Percentiles rank a stretch among this genome's conserved stretches.
These are phyloP conservation scores for Oikopleura dioica DNA, from an alignment of 23 tunicate species.

Conservation along the genomic window DNA sequence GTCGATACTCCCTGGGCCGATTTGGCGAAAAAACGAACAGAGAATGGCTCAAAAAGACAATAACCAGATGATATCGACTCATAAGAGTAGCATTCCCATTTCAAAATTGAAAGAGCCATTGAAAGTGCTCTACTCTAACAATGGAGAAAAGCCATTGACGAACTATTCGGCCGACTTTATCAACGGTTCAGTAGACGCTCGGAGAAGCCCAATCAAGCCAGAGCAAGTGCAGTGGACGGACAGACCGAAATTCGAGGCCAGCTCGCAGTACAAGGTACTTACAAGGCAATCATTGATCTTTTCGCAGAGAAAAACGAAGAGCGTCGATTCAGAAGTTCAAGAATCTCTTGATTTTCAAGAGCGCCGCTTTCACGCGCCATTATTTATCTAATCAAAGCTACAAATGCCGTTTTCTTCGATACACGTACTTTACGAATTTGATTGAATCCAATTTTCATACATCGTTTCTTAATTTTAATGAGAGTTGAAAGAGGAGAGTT, in stretches of 20 bases:
- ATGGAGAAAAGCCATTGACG: not conserved
- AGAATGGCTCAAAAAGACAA: not conserved
- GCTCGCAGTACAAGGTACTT: not conserved
- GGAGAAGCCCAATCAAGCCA: not conserved
- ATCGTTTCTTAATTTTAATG: too few species aligned
- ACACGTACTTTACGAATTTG: too few species aligned
- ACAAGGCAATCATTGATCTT: not conserved
- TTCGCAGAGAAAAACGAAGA: not conserved
- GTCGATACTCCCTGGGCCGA: not conserved
- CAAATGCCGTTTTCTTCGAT: too few species aligned
- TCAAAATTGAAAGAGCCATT: too few species aligned
- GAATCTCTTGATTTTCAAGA: not conserved
- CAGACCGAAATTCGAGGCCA: not conserved
- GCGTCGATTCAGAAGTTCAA: not conserved
- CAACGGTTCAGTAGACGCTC: not conserved
- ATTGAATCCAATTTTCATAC: too few species aligned
- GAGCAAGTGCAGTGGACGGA: not conserved
- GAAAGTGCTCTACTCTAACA: too few species aligned
- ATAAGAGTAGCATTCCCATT: too few species aligned
- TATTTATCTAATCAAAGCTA: too few species aligned
- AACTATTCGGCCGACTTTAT: not conserved
- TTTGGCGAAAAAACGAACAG: not conserved
- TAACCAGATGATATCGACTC: too few species aligned
- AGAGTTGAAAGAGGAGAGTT: too few species aligned
- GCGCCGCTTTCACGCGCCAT: not conserved